Evolutionary conservation across 2,113 vertebrate species (phyloP).

Genomic region (Eleginops maclovinus): DNA sequence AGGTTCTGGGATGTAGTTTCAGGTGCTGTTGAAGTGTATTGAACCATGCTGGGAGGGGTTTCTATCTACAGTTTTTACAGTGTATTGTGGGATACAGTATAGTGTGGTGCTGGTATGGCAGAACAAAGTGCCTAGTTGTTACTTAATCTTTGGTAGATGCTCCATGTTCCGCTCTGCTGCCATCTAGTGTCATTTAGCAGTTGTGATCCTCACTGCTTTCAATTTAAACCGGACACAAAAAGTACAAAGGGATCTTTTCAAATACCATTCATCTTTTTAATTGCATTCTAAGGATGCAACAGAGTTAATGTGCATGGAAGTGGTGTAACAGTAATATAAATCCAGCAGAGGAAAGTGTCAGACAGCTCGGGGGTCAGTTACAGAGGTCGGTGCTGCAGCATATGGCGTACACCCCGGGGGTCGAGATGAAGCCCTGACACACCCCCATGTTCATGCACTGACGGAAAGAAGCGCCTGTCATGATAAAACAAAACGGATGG

Average conservation of each 20-base stretch:
- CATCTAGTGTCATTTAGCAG: background rate
- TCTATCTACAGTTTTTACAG: no score
- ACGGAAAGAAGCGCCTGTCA: constrained; percentile 32
- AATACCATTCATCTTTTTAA: background rate
- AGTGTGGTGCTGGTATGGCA: no score
- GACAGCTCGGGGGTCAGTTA: constrained; percentile 43
- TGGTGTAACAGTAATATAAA: background rate
- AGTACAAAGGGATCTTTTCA: background rate
- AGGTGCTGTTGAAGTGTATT: no score
- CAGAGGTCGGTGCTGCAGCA: constrained; percentile 71
- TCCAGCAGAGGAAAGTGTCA: no score
- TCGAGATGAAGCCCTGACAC: constrained; percentile 44
- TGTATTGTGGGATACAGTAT: no score
- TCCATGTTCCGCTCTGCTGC: constrained; percentile 10
- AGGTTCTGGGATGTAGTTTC: no score
- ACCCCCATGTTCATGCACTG: constrained; percentile 60
- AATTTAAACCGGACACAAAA: background rate
- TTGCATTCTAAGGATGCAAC: background rate
- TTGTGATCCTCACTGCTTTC: background rate
- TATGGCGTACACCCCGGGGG: background rate
- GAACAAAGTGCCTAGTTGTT: no score
- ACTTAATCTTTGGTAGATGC: no score
- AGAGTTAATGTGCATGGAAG: background rate
- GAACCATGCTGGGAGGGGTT: no score
- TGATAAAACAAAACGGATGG: background rate